A percentile compares a stretch with the other conserved stretches of the same genome.
These are phyloP conservation scores for Yponomeuta cagnagella DNA, from an alignment of 2,888 invertebrate genomes.

Conservation along the genomic window DNA sequence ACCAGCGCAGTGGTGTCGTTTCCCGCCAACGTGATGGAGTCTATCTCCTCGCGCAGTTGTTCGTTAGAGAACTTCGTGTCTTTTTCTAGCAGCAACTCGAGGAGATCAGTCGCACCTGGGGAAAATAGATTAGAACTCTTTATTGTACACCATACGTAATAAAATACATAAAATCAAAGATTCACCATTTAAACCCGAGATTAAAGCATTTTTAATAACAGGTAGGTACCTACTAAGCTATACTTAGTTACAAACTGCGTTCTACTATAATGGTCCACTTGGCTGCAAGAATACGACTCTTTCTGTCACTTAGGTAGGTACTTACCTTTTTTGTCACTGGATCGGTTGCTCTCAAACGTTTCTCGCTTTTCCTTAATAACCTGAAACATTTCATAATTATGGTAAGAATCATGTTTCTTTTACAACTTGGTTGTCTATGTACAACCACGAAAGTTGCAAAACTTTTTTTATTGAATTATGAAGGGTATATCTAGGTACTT, in stretches of 20 bases:
- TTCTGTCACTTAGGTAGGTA: too few species aligned
- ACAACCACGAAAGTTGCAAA: too few species aligned
- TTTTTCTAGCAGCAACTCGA: constrained; percentile 57
- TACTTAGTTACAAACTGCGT: too few species aligned
- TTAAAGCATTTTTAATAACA: neutral
- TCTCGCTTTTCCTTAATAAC: constrained; percentile 37
- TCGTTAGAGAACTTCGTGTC: constrained; percentile 59
- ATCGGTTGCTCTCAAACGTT: constrained; percentile 20
- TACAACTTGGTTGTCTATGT: too few species aligned
- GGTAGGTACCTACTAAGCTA: too few species aligned
- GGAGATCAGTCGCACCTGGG: constrained; percentile 39
- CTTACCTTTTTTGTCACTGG: constrained; percentile 3
- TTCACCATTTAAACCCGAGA: too few species aligned
- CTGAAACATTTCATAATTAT: constrained; percentile 25
- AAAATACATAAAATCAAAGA: too few species aligned
- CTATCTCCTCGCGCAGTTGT: constrained; percentile 74
- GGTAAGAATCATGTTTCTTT: too few species aligned
- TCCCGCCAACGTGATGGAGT: constrained; percentile 75
- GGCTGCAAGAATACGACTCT: too few species aligned
- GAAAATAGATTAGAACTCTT: neutral
- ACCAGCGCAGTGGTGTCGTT: constrained; percentile 66
- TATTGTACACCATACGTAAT: neutral
- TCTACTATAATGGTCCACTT: too few species aligned
- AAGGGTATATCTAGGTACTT: too few species aligned
- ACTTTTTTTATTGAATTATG: too few species aligned